These are phyloP conservation scores for Drosophila suzukii DNA, from an alignment of 1,140 invertebrate genomes.

Conservation along the genomic window DNA sequence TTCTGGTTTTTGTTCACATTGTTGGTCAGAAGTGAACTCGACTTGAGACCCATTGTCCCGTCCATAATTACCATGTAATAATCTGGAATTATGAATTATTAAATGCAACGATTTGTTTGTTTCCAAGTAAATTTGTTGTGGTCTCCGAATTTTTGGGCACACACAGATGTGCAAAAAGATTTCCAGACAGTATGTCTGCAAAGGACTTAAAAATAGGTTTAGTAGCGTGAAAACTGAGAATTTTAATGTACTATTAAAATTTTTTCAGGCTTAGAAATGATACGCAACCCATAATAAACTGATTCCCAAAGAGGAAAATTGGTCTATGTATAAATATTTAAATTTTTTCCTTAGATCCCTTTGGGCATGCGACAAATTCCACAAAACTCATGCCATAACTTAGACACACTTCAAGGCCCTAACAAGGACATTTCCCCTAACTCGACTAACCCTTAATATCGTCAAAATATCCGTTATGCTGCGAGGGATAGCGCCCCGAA, in stretches of 20 bases:
- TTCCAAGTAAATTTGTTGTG: conserved; percentile 62
- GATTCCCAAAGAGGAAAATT: background rate
- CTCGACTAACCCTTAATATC: conserved; percentile 16
- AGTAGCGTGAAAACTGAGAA: no score
- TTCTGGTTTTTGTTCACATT: conserved; percentile 31
- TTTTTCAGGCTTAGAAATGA: background rate
- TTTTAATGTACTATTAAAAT: background rate
- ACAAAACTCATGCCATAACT: conserved; percentile 56
- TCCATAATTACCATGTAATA: conserved; percentile 75
- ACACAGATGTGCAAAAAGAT: conserved; percentile 42
- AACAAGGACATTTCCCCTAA: background rate
- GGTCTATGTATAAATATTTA: conserved; percentile 10
- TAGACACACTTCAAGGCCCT: conserved; percentile 49
- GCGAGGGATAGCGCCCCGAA: conserved; percentile 38
- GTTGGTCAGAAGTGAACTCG: conserved; percentile 12
- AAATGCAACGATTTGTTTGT: conserved; percentile 48
- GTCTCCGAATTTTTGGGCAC: conserved; percentile 4
- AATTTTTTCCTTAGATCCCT: conserved; percentile 8
- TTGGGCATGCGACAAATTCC: conserved; percentile 31
- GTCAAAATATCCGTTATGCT: conserved; percentile 45
- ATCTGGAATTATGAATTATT: conserved; percentile 60
- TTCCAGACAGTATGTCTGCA: conserved; percentile 58
- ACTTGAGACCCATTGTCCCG: background rate
- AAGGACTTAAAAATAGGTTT: conserved; percentile 1
- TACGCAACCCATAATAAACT: background rate